Conservation (phyloP, 2,888 invertebrate species). For the Polydrusus cervinus region DNA sequence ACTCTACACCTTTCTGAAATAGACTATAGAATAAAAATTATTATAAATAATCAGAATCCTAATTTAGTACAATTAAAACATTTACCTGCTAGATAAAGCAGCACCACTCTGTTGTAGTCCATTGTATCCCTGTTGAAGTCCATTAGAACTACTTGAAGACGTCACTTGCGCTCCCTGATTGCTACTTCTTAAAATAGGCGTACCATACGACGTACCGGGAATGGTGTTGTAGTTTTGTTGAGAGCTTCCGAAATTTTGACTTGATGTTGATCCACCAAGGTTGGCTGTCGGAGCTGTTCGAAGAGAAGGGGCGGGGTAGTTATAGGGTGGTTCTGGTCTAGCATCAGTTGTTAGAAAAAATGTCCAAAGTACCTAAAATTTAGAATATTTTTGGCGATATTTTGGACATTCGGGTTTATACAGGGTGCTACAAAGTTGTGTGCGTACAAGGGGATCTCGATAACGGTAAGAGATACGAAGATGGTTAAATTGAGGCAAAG, state of each 20-base stretch:
- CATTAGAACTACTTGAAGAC: background rate
- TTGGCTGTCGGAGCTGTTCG: background rate
- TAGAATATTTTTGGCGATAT: no score
- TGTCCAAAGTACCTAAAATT: background rate
- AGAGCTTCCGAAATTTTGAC: slow-evolving; percentile 2
- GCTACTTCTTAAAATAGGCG: slow-evolving; percentile 26
- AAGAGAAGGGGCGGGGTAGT: background rate
- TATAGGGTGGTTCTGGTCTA: slow-evolving; percentile 12
- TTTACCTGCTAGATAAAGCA: background rate
- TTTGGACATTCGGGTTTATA: no score
- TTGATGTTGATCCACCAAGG: background rate
- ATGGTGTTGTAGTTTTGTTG: background rate
- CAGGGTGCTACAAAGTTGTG: no score
- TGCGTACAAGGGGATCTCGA: no score
- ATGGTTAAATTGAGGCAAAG: no score
- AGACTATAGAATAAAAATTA: no score
- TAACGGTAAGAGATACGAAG: no score
- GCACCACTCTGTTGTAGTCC: background rate
- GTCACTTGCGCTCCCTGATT: background rate
- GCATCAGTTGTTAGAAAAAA: background rate
- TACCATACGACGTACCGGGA: slow-evolving; percentile 37
- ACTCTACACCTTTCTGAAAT: no score
- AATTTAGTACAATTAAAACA: no score
- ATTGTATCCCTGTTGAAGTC: slow-evolving; percentile 1
- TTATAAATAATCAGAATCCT: no score